Evolutionary conservation across 2,888 invertebrate genomes (phyloP).

Genomic region (Helicoverpa assulta): DNA sequence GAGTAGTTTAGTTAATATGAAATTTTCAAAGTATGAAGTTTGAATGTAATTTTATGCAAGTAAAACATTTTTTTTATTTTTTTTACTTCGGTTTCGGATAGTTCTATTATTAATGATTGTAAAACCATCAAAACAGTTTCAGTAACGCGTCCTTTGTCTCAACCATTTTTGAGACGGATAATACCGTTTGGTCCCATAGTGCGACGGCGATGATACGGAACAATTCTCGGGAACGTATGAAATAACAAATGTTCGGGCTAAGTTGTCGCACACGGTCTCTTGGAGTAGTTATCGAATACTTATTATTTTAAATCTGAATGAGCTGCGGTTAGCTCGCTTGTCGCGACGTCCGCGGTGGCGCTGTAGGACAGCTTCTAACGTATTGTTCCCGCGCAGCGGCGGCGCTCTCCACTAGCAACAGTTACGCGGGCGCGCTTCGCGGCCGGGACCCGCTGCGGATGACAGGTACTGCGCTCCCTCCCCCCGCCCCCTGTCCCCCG

Average conservation of each 20-base stretch:
- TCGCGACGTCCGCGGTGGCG: not conserved
- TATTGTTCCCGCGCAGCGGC: constrained; percentile 68
- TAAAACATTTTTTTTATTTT: too few species aligned
- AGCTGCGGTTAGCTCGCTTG: not conserved
- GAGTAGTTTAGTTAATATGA: too few species aligned
- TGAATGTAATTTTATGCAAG: too few species aligned
- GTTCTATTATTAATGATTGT: too few species aligned
- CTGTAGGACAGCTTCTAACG: constrained; percentile 56
- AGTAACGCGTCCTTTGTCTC: too few species aligned
- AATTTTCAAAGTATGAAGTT: too few species aligned
- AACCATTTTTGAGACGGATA: too few species aligned
- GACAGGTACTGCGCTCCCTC: constrained; percentile 93
- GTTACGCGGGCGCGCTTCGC: constrained; percentile 97
- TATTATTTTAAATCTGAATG: not conserved
- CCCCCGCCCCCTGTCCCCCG: constrained; percentile 33
- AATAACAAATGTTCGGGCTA: not conserved
- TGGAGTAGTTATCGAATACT: constrained; percentile 38
- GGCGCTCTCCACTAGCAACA: constrained; percentile 82
- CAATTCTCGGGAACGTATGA: not conserved
- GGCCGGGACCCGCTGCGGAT: constrained; percentile 95
- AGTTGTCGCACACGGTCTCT: not conserved
- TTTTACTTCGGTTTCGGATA: too few species aligned
- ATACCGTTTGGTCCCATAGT: too few species aligned
- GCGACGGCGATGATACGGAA: not conserved
- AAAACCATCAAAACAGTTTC: too few species aligned